Conservation (phyloP, 2,797 vertebrate species). For the Loris lydekkerianus region DNA sequence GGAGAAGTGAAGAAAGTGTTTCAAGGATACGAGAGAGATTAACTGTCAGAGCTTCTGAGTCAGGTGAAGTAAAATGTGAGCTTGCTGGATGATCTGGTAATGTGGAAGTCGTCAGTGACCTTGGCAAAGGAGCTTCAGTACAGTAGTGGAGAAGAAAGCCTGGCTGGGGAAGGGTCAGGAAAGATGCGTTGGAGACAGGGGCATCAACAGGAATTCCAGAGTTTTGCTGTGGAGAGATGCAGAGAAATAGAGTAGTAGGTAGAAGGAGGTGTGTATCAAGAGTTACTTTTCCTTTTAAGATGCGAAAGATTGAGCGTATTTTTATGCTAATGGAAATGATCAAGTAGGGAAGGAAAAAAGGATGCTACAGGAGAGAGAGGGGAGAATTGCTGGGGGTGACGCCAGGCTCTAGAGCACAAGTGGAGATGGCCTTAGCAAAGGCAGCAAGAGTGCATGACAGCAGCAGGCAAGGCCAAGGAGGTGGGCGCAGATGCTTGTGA, state of each 20-base stretch:
- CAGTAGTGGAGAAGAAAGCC: background rate
- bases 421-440: background rate
- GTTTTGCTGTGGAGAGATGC: background rate
- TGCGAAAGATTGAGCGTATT: background rate
- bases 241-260: background rate
- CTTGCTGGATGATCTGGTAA: background rate
- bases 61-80: background rate
- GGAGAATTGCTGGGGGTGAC: background rate
- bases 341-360: background rate
- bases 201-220: background rate
- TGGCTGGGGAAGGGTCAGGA: background rate
- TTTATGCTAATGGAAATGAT: background rate
- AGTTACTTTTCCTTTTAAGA: constrained; percentile 5
- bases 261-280: background rate
- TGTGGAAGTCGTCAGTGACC: background rate
- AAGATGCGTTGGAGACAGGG: background rate
- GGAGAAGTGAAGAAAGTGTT: background rate
- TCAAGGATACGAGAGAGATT: background rate
- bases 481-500: background rate
- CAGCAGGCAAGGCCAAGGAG: background rate
- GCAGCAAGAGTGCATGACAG: background rate
- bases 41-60: background rate
- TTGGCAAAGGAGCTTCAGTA: background rate
- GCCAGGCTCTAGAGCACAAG: background rate
- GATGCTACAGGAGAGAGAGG: background rate